Percentiles rank a stretch among this genome's conserved stretches.
These are phyloP conservation scores for Gadus macrocephalus DNA, from an alignment of 2,113 vertebrate genomes.

Conservation along the genomic window DNA sequence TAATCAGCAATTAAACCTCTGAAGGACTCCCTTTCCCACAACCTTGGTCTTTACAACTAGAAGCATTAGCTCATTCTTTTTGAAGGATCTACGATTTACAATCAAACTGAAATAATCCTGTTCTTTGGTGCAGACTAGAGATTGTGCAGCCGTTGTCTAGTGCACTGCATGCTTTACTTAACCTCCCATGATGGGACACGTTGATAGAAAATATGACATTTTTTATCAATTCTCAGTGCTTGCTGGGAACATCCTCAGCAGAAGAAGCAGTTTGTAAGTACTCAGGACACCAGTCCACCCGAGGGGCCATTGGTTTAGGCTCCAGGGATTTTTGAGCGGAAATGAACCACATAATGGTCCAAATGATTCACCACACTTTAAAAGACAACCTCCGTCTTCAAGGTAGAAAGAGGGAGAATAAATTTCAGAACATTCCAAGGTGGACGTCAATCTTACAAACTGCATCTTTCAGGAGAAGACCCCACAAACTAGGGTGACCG, in stretches of 20 bases:
- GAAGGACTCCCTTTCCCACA: not conserved
- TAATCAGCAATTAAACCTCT: not conserved
- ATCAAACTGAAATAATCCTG: no score
- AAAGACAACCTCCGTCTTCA: no score
- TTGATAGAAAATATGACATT: not conserved
- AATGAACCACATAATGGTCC: not conserved
- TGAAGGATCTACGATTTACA: no score
- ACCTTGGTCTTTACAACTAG: not conserved
- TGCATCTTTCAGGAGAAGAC: slow-evolving; percentile 43
- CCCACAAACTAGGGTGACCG: slow-evolving; percentile 20
- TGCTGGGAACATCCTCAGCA: slow-evolving; percentile 14
- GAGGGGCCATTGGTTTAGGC: not conserved
- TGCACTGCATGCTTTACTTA: not conserved
- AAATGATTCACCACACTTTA: not conserved
- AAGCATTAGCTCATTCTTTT: no score
- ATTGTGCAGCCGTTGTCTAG: not conserved
- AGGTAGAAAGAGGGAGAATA: not conserved
- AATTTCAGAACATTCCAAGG: not conserved
- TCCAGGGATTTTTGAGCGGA: no score
- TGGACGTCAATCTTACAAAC: slow-evolving; percentile 41
- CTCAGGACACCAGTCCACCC: not conserved
- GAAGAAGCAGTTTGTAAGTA: slow-evolving; percentile 57
- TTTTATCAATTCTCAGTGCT: slow-evolving; percentile 17
- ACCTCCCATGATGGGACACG: not conserved
- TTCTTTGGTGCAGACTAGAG: not conserved